phyloP scores from a whole-genome alignment of 2,888 invertebrate species.

The Cyclophora albipunctata region DNA sequence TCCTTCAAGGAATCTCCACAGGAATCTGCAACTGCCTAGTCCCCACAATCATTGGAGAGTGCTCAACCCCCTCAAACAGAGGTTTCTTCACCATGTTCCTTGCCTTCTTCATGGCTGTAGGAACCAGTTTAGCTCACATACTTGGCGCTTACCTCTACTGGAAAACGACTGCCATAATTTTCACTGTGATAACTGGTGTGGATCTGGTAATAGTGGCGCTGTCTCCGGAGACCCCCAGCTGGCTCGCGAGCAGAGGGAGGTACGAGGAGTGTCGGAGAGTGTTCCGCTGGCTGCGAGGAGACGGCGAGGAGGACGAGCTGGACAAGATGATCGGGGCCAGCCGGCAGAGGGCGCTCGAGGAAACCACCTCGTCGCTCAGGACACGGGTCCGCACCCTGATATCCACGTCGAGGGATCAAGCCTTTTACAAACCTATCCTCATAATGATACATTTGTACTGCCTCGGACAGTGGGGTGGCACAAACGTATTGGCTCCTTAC shows the following conservation, averaged over 20 bases:
- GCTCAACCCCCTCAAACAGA: slow-evolving; percentile 75
- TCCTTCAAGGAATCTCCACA: slow-evolving; percentile 55
- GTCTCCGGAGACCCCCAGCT: slow-evolving; percentile 78
- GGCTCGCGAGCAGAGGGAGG: slow-evolving; percentile 74
- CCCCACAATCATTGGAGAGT: slow-evolving; percentile 72
- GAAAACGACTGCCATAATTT: slow-evolving; percentile 69
- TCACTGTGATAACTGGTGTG: slow-evolving; percentile 52
- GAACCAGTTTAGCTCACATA: slow-evolving; percentile 76
- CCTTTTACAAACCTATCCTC: slow-evolving; percentile 73
- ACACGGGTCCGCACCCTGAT: too few species aligned
- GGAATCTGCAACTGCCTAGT: slow-evolving; percentile 67
- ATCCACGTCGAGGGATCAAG: slow-evolving; percentile 19
- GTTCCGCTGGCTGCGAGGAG: slow-evolving; percentile 75
- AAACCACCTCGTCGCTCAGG: slow-evolving; percentile 13
- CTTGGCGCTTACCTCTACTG: slow-evolving; percentile 76
- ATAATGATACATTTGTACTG: slow-evolving; percentile 76
- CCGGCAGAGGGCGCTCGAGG: slow-evolving; percentile 7
- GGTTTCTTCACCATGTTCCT: slow-evolving; percentile 76
- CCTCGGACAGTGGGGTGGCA: slow-evolving; percentile 78
- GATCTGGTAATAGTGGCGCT: slow-evolving; percentile 54
- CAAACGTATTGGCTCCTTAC: slow-evolving; percentile 78
- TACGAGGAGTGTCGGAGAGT: slow-evolving; percentile 69
- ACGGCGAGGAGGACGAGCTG: slow-evolving; percentile 52
- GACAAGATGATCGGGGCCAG: slow-evolving; percentile 46
- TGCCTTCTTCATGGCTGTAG: slow-evolving; percentile 74